phyloP scores from a whole-genome alignment of 2,113 vertebrate species.

The Saccopteryx leptura region DNA sequence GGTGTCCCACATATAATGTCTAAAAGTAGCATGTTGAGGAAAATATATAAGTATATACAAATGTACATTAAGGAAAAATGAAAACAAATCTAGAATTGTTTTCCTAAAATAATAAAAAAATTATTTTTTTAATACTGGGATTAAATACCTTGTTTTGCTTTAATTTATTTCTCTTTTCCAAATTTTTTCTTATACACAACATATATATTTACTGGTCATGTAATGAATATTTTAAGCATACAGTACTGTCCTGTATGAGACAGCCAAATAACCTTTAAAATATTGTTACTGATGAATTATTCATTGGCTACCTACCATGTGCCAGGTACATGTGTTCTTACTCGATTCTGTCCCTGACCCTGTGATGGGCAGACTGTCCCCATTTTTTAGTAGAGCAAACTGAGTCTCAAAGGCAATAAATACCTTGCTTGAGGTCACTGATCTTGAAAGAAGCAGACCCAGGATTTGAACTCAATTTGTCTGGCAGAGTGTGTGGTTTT shows the following conservation, averaged over 20 bases:
- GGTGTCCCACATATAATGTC: neutral
- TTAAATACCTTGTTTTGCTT: neutral
- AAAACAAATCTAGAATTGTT: neutral
- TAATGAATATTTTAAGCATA: neutral
- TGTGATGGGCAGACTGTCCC: accelerated
- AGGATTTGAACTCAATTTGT: neutral
- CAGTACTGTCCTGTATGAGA: neutral
- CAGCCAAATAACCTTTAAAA: neutral
- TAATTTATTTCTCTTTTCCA: neutral
- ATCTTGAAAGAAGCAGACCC: neutral
- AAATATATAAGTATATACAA: neutral
- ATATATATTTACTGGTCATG: neutral
- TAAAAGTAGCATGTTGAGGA: neutral
- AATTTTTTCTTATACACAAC: neutral
- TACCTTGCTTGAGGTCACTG: neutral
- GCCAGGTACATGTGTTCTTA: neutral
- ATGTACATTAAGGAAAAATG: too few species aligned
- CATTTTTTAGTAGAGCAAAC: neutral
- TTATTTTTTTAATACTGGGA: neutral
- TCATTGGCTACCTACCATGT: accelerated
- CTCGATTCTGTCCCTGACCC: neutral
- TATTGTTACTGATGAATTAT: neutral
- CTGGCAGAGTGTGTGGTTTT: neutral
- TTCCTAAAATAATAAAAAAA: neutral
- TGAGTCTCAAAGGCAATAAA: neutral